A percentile compares a stretch with the other conserved stretches of the same genome.
Conservation (phyloP, 2,113 vertebrate species). For the Chaenocephalus aceratus region DNA sequence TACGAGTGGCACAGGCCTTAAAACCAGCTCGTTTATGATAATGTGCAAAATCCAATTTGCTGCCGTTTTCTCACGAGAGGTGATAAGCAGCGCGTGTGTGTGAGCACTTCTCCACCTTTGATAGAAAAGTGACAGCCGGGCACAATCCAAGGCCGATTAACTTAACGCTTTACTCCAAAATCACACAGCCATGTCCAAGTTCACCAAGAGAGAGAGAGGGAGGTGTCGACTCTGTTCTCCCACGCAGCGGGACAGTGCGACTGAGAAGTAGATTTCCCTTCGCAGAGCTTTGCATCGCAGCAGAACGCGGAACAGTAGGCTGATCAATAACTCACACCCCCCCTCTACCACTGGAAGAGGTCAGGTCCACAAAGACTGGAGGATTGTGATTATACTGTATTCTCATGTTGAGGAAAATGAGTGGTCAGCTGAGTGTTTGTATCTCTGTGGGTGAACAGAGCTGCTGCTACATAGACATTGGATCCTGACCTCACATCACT, state of each 20-base stretch:
- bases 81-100: slow-evolving; percentile 42
- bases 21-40: slow-evolving; percentile 57
- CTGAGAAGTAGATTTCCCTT: slow-evolving; percentile 74
- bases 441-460: neutral
- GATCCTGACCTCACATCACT: slow-evolving; percentile 8
- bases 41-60: slow-evolving; percentile 63
- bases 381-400: slow-evolving; percentile 32
- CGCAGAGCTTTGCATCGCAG: slow-evolving; percentile 55
- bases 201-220: slow-evolving; percentile 65
- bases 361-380: slow-evolving; percentile 37
- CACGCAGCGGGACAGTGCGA: slow-evolving; percentile 52
- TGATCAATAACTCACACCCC: slow-evolving; percentile 44
- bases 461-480: neutral
- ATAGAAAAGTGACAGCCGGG: slow-evolving; percentile 55
- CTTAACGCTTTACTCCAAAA: slow-evolving; percentile 50
- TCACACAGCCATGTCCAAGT: slow-evolving; percentile 54
- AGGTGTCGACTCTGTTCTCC: slow-evolving; percentile 45
- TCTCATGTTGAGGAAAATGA: slow-evolving; percentile 12
- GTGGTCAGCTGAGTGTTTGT: slow-evolving; percentile 31
- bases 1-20: slow-evolving; percentile 27
- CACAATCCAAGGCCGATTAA: slow-evolving; percentile 35
- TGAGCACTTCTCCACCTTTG: slow-evolving; percentile 32
- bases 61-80: slow-evolving; percentile 44
- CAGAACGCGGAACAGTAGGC: slow-evolving; percentile 51
- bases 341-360: slow-evolving; percentile 2